phyloP scores from a whole-genome alignment of 2,113 vertebrate genomes.

The Athene cunicularia region DNA sequence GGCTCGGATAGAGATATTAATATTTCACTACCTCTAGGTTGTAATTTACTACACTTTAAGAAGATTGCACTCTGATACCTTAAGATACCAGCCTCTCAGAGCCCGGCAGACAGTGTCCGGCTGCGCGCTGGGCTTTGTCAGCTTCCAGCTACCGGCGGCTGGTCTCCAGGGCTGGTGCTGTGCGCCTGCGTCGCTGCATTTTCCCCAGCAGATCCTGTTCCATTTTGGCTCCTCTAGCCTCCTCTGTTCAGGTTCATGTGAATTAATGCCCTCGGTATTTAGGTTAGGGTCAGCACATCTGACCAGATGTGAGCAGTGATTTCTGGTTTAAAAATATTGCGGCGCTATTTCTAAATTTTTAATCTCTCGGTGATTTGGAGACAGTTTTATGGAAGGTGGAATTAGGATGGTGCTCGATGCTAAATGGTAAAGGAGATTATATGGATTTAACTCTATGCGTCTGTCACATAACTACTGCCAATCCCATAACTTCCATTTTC shows the following conservation, averaged over 20 bases:
- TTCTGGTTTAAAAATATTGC: conserved; percentile 81
- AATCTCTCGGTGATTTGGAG: conserved; percentile 80
- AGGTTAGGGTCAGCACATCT: conserved; percentile 69
- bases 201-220: not conserved
- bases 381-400: conserved; percentile 81
- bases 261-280: conserved; percentile 58
- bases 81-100: not conserved
- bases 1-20: conserved; percentile 34
- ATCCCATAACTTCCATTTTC: conserved; percentile 84
- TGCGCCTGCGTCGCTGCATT: not conserved
- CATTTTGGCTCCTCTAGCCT: not conserved
- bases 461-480: conserved; percentile 83
- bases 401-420: conserved; percentile 79
- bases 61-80: conserved; percentile 31
- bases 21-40: conserved; percentile 54
- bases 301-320: conserved; percentile 77
- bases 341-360: conserved; percentile 76
- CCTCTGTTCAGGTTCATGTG: not conserved
- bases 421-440: conserved; percentile 91
- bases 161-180: not conserved
- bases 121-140: not conserved
- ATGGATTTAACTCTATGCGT: conserved; percentile 86
- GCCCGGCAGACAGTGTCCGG: not conserved
- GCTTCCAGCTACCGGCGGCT: not conserved
- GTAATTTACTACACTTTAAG: conserved; percentile 49